Evolutionary conservation across 2,113 vertebrate species (phyloP).

Genomic region (Bolborhynchus lineola): DNA sequence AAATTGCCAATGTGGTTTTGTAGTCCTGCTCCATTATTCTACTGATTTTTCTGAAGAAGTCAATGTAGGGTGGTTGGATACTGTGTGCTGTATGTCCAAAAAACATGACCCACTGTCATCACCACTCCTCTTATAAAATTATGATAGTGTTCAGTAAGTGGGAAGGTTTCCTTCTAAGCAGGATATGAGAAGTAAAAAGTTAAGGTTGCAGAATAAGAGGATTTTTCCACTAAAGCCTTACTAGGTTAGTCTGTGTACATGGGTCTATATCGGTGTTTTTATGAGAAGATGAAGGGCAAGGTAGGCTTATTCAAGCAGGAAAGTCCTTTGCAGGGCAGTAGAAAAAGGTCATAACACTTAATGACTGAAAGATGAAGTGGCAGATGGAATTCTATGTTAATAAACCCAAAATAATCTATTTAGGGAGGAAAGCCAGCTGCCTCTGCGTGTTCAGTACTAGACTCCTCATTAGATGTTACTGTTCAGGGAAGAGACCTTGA

Average conservation of each 20-base stretch:
- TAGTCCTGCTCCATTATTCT: background rate
- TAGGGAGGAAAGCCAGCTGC: background rate
- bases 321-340: background rate
- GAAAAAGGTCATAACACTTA: background rate
- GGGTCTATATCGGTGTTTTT: background rate
- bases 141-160: background rate
- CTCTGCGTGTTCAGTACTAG: background rate
- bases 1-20: background rate
- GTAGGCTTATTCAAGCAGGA: background rate
- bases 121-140: background rate
- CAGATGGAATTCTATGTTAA: background rate
- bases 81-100: background rate
- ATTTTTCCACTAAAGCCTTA: background rate
- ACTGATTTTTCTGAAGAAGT: background rate
- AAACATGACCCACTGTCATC: background rate
- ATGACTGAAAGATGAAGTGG: background rate
- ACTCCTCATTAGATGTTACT: background rate
- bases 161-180: background rate
- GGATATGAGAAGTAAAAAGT: background rate
- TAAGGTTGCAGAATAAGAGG: background rate
- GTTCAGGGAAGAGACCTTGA: background rate
- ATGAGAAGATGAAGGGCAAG: background rate
- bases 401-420: background rate
- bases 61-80: background rate
- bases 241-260: background rate